These are phyloP conservation scores for Zhuqinia jingwanae DNA, from an alignment of 2,888 invertebrate species.

Conservation along the genomic window DNA sequence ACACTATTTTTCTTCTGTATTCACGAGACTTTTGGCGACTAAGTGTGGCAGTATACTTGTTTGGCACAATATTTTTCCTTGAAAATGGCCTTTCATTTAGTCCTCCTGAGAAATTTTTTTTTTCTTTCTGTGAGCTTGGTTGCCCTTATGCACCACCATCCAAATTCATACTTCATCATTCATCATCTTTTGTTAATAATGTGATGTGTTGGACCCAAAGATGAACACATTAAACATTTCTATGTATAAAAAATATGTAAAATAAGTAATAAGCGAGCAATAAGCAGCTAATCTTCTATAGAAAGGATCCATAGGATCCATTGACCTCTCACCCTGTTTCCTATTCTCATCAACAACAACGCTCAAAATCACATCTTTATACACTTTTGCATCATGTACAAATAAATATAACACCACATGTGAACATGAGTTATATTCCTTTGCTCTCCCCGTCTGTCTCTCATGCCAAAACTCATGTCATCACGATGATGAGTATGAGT, in stretches of 20 bases:
- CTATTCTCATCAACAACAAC: not conserved
- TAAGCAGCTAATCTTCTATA: slow-evolving; percentile 23
- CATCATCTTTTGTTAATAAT: not conserved
- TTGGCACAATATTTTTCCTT: slow-evolving; percentile 60
- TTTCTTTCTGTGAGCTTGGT: not conserved
- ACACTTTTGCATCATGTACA: not conserved
- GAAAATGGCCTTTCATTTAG: slow-evolving; percentile 50
- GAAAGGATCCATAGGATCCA: too few relatives aligned
- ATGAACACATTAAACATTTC: too few relatives aligned
- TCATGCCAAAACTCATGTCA: slow-evolving; percentile 24
- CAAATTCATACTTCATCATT: not conserved
- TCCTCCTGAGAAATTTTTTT: not conserved
- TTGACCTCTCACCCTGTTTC: slow-evolving; percentile 64
- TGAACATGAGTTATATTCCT: not conserved
- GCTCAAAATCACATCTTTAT: not conserved
- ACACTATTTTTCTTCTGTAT: too few relatives aligned
- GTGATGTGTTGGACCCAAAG: too few relatives aligned
- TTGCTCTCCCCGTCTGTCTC: not conserved
- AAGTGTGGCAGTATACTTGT: slow-evolving; percentile 10
- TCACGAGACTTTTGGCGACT: not conserved
- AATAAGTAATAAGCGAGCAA: not conserved
- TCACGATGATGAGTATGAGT: slow-evolving; percentile 20
- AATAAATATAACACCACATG: not conserved
- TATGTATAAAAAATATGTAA: too few relatives aligned
- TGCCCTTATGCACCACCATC: not conserved